phyloP scores from a whole-genome alignment of 2,888 invertebrate species.

The Therioaphis trifolii region DNA sequence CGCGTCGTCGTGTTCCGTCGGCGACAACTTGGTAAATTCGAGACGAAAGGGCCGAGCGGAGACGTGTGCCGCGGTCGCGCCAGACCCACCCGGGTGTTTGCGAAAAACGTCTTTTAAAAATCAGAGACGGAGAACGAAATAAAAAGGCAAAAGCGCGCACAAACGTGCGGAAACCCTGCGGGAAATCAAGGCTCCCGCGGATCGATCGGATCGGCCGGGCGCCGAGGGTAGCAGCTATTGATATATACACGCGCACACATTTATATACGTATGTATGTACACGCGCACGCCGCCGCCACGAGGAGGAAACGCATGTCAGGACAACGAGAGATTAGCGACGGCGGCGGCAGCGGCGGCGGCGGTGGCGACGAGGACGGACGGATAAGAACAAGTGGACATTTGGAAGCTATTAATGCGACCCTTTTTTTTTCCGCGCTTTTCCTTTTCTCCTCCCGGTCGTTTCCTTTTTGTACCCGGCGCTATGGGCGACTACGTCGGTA shows the following conservation, averaged over 20 bases:
- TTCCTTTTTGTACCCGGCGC: slow-evolving; percentile 32
- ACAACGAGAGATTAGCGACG: slow-evolving; percentile 53
- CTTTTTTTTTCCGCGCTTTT: slow-evolving; percentile 7
- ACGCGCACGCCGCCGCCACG: not conserved
- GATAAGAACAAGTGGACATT: slow-evolving; percentile 60
- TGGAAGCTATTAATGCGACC: slow-evolving; percentile 52
- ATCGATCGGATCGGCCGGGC: slow-evolving; percentile 24
- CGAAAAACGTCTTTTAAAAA: slow-evolving; percentile 57
- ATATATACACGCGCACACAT: too few relatives aligned
- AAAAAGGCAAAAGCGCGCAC: slow-evolving; percentile 47
- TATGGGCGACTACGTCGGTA: slow-evolving; percentile 59
- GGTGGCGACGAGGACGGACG: slow-evolving; percentile 37
- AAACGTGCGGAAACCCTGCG: slow-evolving; percentile 48
- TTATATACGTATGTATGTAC: too few relatives aligned
- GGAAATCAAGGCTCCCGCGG: slow-evolving; percentile 47
- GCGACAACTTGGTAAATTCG: slow-evolving; percentile 24
- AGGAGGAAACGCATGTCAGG: slow-evolving; percentile 34
- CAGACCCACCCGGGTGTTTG: not conserved
- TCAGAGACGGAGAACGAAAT: slow-evolving; percentile 27
- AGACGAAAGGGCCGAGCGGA: not conserved
- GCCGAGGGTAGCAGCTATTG: not conserved
- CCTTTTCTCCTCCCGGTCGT: not conserved
- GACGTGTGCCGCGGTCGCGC: too few relatives aligned
- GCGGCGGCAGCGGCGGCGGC: too few relatives aligned
- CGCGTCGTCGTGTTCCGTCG: not conserved